Conservation (phyloP, 2,113 vertebrate species). For the Pteruthius melanotis region DNA sequence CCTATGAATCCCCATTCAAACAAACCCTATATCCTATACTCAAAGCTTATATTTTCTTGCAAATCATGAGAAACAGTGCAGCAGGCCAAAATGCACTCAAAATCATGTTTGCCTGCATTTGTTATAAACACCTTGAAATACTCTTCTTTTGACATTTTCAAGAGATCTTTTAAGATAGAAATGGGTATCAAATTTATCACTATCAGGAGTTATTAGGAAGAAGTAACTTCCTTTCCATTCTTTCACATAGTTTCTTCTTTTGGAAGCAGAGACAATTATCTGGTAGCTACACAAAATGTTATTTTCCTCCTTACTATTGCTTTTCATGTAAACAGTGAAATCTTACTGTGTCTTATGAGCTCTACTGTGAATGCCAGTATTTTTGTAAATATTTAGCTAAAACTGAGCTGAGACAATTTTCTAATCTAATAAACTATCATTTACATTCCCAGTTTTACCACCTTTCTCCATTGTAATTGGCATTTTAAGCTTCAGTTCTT, state of each 20-base stretch:
- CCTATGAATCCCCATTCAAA: not conserved
- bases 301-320: not conserved
- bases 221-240: not conserved
- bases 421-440: not conserved
- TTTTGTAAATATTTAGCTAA: not conserved
- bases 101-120: not conserved
- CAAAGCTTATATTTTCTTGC: not conserved
- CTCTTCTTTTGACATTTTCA: not conserved
- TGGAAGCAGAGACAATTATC: not conserved
- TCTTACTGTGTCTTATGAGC: not conserved
- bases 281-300: not conserved
- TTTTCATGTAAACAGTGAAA: not conserved
- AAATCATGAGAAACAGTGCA: not conserved
- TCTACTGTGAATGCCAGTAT: not conserved
- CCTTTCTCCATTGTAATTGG: not conserved
- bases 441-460: constrained; percentile 1
- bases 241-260: not conserved
- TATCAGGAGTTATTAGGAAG: not conserved
- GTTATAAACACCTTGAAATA: not conserved
- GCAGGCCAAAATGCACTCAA: not conserved
- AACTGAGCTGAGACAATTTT: not conserved
- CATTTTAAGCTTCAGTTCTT: not conserved
- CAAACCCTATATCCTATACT: not conserved
- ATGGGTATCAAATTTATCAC: not conserved
- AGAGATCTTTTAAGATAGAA: not conserved